Conservation (phyloP, 2,113 vertebrate genomes). For the Chaetops frenatus region DNA sequence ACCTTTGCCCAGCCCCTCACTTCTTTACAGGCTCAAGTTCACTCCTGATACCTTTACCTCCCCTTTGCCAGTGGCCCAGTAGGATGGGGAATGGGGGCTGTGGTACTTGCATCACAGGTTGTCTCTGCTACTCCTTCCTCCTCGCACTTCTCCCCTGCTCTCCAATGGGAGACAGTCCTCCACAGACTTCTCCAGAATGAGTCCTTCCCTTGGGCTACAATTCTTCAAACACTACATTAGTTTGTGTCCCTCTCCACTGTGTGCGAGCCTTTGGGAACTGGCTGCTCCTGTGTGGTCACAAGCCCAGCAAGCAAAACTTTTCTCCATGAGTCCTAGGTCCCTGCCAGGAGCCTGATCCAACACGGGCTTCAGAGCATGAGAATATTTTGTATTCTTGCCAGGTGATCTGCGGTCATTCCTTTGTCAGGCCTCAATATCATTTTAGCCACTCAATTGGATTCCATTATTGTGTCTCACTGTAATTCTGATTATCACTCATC, state of each 20-base stretch:
- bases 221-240: neutral
- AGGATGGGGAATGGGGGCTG: neutral
- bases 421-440: neutral
- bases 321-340: too few relatives aligned
- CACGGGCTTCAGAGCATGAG: neutral
- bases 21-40: neutral
- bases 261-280: fast-evolving
- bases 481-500: slow-evolving; percentile 56
- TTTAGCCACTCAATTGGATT: slow-evolving; percentile 24
- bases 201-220: neutral
- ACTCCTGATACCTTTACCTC: neutral
- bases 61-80: fast-evolving
- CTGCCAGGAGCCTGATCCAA: neutral
- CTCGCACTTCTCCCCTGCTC: neutral
- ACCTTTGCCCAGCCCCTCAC: neutral
- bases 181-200: neutral
- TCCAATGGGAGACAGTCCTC: neutral
- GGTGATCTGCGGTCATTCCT: neutral
- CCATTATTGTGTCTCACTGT: neutral
- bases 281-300: neutral
- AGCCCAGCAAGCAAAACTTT: neutral
- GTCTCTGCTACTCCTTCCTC: fast-evolving
- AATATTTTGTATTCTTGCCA: neutral
- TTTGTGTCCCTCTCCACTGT: neutral
- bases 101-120: fast-evolving